Conservation (phyloP, 53 echinoderm and acorn worm genomes). For the Temnopleurus reevesii region DNA sequence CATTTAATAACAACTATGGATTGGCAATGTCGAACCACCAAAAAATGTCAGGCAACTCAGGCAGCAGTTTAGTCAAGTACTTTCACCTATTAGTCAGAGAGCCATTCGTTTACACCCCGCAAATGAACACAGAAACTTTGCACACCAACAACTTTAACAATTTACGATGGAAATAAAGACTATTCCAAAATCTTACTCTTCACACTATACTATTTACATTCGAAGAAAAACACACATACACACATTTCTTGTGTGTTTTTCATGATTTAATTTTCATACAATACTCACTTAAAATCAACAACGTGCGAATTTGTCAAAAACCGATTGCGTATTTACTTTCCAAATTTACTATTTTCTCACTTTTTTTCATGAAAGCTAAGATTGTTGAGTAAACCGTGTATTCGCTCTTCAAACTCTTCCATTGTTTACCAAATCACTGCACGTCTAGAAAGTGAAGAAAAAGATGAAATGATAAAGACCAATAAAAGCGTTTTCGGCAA, state of each 20-base stretch:
- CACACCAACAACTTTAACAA: too few relatives aligned
- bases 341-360: conserved; percentile 30
- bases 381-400: background rate
- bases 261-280: conserved; percentile 42
- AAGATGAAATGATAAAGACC: background rate
- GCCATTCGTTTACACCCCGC: background rate
- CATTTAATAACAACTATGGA: background rate
- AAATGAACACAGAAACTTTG: too few relatives aligned
- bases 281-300: conserved; percentile 35
- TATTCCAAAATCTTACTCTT: background rate
- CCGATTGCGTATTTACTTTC: background rate
- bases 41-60: background rate
- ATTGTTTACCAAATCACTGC: background rate
- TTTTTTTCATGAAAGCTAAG: background rate
- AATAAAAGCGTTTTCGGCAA: too few relatives aligned
- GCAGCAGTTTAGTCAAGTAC: background rate
- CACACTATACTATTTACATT: conserved; percentile 9
- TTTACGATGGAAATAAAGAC: too few relatives aligned
- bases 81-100: conserved; percentile 12
- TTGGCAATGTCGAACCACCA: background rate
- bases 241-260: conserved; percentile 16
- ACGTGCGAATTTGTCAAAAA: background rate
- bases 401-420: background rate
- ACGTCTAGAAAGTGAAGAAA: background rate
- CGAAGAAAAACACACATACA: conserved; percentile 36